Evolutionary conservation across 2,797 vertebrate genomes (phyloP), one percentile per base, ranked within the genome.

Genomic region (Acropternis orthonyx): DNA sequence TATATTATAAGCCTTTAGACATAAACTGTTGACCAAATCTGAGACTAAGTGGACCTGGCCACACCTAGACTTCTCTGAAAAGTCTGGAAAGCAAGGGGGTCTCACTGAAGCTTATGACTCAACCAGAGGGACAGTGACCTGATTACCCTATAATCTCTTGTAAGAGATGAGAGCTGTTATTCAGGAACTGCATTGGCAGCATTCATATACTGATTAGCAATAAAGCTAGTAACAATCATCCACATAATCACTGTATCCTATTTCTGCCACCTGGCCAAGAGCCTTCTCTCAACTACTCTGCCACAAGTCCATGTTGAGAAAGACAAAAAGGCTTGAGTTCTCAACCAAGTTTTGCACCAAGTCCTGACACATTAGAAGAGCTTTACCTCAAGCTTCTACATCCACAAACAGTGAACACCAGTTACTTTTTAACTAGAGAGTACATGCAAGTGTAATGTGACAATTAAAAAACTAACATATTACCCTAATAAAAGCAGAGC

Each of bases 351-450:
- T 80, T 62, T 54, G 13, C 54, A 56, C 32, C 23, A 59, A 15
- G 24, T 24, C 39, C 21, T 63, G 63, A 44, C 10, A 37, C 7
- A 30, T 22, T 63, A 49, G 16, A 62, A 63, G 16, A 73, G 10
- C 41, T 89, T 37, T 19, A 89, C 28, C 59, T 79, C 26, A 74
- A 74, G n/a, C 58, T 75, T 54, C 58, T 46, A 9, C 1, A 2
- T 7, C 58, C 19, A 30, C 28, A 83, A 65, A 61, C 11, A 21
- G 67, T 8, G 65, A 80, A 56, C 30, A 44, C 32, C 39, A 82
- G 62, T 85, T 92, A 89, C 75, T 85, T 80, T 83, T 93, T 95
- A 95, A 88, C 65, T 71, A 80, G n/a, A 39, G 32, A 79, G 14
- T 27, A 80, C 11, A 13, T 39, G 23, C 73, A 85, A n/a, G 15